Conservation (phyloP, 2,888 invertebrate species). For the Drosophila flavopinicola region DNA sequence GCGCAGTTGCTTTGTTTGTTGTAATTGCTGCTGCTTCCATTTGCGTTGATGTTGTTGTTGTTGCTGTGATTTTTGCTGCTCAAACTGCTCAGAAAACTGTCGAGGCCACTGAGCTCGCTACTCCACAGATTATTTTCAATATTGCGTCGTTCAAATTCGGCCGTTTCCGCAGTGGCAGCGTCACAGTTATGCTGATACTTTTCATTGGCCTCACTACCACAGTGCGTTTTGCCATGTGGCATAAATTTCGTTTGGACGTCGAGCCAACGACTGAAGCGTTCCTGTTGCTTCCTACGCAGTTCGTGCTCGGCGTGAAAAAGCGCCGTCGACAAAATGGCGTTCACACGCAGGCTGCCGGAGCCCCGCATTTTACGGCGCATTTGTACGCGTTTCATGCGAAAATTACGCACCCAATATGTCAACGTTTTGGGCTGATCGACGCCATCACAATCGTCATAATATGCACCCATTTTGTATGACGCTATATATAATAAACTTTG, state of each 20-base stretch:
- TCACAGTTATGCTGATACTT: slow-evolving; percentile 35
- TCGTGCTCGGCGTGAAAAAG: slow-evolving; percentile 85
- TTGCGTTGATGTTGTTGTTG: slow-evolving; percentile 45
- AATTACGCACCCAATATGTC: slow-evolving; percentile 86
- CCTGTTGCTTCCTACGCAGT: slow-evolving; percentile 86
- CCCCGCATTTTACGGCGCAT: slow-evolving; percentile 84
- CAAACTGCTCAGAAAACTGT: slow-evolving; percentile 86
- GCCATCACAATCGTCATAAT: slow-evolving; percentile 61
- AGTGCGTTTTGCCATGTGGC: slow-evolving; percentile 64
- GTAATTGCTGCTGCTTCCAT: slow-evolving; percentile 36
- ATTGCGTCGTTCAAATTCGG: slow-evolving; percentile 70
- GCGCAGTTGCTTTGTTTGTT: slow-evolving; percentile 48
- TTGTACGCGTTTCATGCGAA: slow-evolving; percentile 85
- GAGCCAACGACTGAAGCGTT: slow-evolving; percentile 85
- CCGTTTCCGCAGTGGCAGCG: slow-evolving; percentile 42
- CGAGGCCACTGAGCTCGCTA: slow-evolving; percentile 86
- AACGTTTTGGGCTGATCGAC: slow-evolving; percentile 75
- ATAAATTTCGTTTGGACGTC: slow-evolving; percentile 83
- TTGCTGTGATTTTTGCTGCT: slow-evolving; percentile 84
- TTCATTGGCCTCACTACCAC: slow-evolving; percentile 48
- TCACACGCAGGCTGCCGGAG: slow-evolving; percentile 85
- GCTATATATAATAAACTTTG: slow-evolving; percentile 33
- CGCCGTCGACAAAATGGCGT: slow-evolving; percentile 86
- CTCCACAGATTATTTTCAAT: slow-evolving; percentile 82
- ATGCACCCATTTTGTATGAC: slow-evolving; percentile 64